Conservation (phyloP, 2,113 vertebrate species). For the Varanus komodoensis region DNA sequence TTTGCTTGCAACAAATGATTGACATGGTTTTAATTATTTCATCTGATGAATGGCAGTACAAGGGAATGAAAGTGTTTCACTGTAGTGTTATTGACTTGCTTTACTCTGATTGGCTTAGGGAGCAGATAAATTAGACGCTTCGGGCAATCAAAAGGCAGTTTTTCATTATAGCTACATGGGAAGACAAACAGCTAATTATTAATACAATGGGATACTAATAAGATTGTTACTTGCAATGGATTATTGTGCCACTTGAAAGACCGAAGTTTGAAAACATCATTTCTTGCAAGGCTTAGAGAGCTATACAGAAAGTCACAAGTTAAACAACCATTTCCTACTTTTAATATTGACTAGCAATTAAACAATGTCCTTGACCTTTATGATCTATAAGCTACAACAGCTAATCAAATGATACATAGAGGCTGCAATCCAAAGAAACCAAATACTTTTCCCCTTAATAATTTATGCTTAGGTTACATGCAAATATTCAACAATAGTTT, state of each 20-base stretch:
- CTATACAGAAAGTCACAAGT: background rate
- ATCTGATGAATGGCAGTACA: slow-evolving; percentile 1
- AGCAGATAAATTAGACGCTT: slow-evolving; percentile 49
- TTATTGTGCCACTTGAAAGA: slow-evolving; percentile 37
- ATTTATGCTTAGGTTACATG: background rate
- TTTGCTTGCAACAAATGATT: slow-evolving; percentile 32
- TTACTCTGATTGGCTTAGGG: background rate
- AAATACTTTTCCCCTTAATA: background rate
- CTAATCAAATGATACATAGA: background rate
- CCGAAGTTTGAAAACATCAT: background rate
- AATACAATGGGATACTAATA: slow-evolving; percentile 49
- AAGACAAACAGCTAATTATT: slow-evolving; percentile 48
- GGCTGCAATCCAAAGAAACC: background rate
- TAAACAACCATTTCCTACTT: background rate
- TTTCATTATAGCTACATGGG: background rate
- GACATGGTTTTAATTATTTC: slow-evolving; percentile 12
- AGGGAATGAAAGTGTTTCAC: slow-evolving; percentile 23
- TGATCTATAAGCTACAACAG: background rate
- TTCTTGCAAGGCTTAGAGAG: slow-evolving; percentile 6
- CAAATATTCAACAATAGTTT: background rate
- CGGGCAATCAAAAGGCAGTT: slow-evolving; percentile 47
- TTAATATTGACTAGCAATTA: background rate
- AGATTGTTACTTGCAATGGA: slow-evolving; percentile 37
- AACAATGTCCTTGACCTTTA: background rate
- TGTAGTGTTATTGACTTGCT: slow-evolving; percentile 22